Evolutionary conservation across 2,888 invertebrate genomes (phyloP).

Genomic region (Scrobipalpa atriplicella): DNA sequence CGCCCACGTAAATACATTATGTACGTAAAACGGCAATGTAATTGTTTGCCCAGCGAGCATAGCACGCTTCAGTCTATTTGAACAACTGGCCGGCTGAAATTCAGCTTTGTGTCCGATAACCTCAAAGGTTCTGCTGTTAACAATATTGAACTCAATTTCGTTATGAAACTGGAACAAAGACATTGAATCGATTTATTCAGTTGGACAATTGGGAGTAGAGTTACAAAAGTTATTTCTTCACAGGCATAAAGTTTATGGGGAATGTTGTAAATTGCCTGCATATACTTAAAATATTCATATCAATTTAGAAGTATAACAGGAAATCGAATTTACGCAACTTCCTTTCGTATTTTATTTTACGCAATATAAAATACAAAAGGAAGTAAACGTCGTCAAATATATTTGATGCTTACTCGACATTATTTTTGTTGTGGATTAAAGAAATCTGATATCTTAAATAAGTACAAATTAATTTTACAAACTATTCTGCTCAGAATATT

Average conservation of each 20-base stretch:
- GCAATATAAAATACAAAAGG: background rate
- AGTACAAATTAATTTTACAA: too few species aligned
- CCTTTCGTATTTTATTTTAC: constrained; percentile 24
- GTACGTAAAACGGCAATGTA: constrained; percentile 42
- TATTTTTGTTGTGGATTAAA: too few species aligned
- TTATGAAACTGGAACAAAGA: constrained; percentile 58
- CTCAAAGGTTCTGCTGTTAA: constrained; percentile 40
- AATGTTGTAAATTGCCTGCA: background rate
- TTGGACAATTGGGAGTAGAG: constrained; percentile 45
- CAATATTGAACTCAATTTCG: constrained; percentile 45
- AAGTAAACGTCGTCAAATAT: too few species aligned
- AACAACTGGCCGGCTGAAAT: constrained; percentile 66
- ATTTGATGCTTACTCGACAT: too few species aligned
- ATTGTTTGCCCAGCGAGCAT: constrained; percentile 47
- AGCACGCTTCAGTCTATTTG: constrained; percentile 70
- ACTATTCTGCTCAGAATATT: too few species aligned
- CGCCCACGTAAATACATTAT: constrained; percentile 39
- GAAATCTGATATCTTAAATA: too few species aligned
- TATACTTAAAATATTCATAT: constrained; percentile 19
- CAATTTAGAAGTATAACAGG: constrained; percentile 36
- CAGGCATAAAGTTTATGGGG: background rate
- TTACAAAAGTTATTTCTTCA: background rate
- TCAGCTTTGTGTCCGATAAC: constrained; percentile 47
- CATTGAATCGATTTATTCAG: constrained; percentile 65
- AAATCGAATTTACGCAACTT: constrained; percentile 36